Percentiles rank a stretch among this genome's conserved stretches.
These are phyloP conservation scores for Ormia ochracea DNA, from an alignment of 2,888 invertebrate genomes.

Conservation along the genomic window DNA sequence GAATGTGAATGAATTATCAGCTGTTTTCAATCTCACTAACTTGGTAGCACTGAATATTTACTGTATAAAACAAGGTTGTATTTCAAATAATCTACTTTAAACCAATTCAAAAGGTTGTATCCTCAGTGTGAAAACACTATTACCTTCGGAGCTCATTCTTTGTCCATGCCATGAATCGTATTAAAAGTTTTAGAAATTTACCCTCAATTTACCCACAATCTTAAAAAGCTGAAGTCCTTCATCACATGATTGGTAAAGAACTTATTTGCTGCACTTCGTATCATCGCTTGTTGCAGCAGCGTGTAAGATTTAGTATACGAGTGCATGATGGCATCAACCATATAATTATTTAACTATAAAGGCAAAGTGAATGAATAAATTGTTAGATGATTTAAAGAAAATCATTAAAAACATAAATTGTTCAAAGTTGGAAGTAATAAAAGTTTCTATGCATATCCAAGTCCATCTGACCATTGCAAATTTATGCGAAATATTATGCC, in stretches of 20 bases:
- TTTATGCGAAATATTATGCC: background rate
- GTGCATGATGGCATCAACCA: slow-evolving; percentile 55
- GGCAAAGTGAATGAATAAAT: slow-evolving; percentile 55
- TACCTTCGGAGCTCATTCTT: too few relatives aligned
- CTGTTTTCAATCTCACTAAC: too few relatives aligned
- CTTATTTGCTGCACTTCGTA: background rate
- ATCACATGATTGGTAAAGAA: background rate
- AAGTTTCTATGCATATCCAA: slow-evolving; percentile 5
- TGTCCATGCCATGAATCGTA: too few relatives aligned
- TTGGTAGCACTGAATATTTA: too few relatives aligned
- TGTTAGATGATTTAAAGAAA: slow-evolving; percentile 61
- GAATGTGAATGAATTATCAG: too few relatives aligned
- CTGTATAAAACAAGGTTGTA: too few relatives aligned
- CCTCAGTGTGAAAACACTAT: too few relatives aligned
- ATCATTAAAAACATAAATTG: slow-evolving; percentile 56
- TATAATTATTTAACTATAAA: slow-evolving; percentile 57
- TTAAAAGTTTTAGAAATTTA: too few relatives aligned
- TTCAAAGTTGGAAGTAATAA: slow-evolving; percentile 52
- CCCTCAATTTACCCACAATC: too few relatives aligned
- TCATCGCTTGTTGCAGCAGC: background rate
- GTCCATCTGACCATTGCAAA: background rate
- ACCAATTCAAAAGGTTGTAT: too few relatives aligned
- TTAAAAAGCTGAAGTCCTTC: background rate
- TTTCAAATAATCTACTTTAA: too few relatives aligned
- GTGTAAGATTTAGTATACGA: slow-evolving; percentile 55